Evolutionary conservation across 37 sponge, comb jelly and placozoan species (phyloP).

Genomic region (Halichondria panicea): DNA sequence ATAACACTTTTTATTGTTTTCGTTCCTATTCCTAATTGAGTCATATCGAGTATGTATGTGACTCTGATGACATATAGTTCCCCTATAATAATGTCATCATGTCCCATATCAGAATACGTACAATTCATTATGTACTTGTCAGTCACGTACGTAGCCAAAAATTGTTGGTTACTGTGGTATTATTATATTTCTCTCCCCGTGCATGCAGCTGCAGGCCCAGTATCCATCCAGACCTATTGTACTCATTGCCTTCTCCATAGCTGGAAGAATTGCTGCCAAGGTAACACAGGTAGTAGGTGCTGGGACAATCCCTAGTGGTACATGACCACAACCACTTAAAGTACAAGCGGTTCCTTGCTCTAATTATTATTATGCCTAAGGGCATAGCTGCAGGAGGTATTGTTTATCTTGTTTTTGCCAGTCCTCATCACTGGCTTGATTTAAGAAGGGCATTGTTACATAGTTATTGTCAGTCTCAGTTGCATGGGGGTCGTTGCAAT

Average conservation of each 20-base stretch:
- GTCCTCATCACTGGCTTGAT: neutral
- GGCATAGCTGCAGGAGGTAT: neutral
- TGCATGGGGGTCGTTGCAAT: neutral
- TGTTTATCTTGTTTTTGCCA: neutral
- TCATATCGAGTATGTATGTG: too few species aligned
- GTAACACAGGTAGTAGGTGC: neutral
- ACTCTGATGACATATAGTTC: too few species aligned
- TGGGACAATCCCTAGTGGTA: neutral
- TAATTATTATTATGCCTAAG: too few species aligned
- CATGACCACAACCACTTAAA: neutral
- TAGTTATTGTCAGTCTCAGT: too few species aligned
- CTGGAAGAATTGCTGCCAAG: conserved; percentile 58
- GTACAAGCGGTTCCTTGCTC: too few species aligned
- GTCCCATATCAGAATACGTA: too few species aligned
- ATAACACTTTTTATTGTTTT: too few species aligned
- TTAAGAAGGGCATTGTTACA: neutral
- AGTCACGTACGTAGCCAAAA: too few species aligned
- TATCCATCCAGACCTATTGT: conserved; percentile 55
- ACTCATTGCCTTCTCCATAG: conserved; percentile 55
- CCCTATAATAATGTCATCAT: too few species aligned
- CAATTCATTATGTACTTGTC: too few species aligned
- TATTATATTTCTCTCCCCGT: neutral
- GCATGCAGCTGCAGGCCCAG: conserved; percentile 46
- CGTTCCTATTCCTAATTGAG: too few species aligned
- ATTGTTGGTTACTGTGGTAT: too few species aligned